phyloP scores from a whole-genome alignment of 2,797 vertebrate genomes.

The Sorex maritimensis region DNA sequence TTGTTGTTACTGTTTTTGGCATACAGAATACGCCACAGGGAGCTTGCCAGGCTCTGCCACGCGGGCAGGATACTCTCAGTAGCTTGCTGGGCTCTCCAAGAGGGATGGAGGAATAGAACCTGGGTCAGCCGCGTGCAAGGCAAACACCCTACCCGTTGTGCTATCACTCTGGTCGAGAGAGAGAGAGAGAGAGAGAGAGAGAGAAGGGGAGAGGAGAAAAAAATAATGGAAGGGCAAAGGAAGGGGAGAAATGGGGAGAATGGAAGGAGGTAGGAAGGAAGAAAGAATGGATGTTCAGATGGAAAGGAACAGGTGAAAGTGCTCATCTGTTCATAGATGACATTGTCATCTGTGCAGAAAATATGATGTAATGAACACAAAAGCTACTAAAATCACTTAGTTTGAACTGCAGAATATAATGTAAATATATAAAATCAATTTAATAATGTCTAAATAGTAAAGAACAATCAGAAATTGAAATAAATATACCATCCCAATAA shows the following conservation, averaged over 20 bases:
- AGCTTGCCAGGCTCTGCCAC: no score
- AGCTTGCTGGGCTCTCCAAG: no score
- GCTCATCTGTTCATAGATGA: background rate
- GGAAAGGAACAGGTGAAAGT: background rate
- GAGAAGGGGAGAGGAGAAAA: background rate
- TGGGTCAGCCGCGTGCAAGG: no score
- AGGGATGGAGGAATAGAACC: no score
- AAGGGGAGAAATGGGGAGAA: no score
- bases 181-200: background rate
- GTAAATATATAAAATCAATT: background rate
- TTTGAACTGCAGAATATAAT: background rate
- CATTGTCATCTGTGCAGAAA: background rate
- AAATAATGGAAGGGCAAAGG: no score
- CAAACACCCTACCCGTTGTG: no score
- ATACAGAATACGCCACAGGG: no score
- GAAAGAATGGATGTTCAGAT: background rate
- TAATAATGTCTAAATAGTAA: background rate
- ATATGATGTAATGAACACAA: background rate
- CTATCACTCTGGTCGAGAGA: no score
- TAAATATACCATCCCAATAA: background rate
- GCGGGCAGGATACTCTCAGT: no score
- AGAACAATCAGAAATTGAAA: slow-evolving; percentile 7
- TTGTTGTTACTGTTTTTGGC: no score
- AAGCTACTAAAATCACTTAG: background rate
- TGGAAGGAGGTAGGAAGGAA: background rate